Conservation (phyloP, 2,113 vertebrate genomes). For the Chunga burmeisteri region DNA sequence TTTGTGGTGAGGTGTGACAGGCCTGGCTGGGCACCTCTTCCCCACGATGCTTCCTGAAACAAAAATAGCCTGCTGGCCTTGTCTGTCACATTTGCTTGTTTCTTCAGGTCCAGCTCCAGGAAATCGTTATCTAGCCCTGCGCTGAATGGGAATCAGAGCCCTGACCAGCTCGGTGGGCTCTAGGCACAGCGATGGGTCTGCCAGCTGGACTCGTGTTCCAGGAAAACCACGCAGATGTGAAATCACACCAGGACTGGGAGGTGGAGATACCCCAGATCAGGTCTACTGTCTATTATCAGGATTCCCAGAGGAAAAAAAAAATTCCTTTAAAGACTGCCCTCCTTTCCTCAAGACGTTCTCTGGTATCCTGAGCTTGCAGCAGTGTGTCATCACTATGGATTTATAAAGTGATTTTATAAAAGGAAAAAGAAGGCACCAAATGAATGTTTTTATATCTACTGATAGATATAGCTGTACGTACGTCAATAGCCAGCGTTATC, state of each 20-base stretch:
- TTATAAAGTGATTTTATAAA: constrained; percentile 10
- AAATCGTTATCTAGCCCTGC: neutral
- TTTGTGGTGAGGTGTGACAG: neutral
- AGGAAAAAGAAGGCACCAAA: neutral
- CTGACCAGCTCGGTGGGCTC: neutral
- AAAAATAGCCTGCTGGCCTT: neutral
- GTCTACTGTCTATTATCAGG: neutral
- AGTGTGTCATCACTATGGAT: neutral
- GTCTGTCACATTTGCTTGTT: neutral
- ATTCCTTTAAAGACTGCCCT: neutral
- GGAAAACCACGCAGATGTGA: neutral
- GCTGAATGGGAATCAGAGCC: constrained; percentile 37
- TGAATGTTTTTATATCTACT: neutral
- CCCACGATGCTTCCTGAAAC: neutral
- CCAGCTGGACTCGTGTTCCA: neutral
- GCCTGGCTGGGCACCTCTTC: neutral
- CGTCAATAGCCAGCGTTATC: rapidly evolving
- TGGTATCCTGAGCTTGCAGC: neutral
- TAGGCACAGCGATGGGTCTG: constrained; percentile 16
- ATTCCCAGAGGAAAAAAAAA: neutral
- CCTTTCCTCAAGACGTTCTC: neutral
- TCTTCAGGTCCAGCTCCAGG: constrained; percentile 36
- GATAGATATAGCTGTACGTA: neutral
- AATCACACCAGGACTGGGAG: neutral
- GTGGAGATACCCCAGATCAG: neutral